Percentiles rank a stretch among this genome's conserved stretches.
These are phyloP conservation scores for Meleagris gallopavo DNA, from an alignment of 2,113 vertebrate genomes.

Conservation along the genomic window DNA sequence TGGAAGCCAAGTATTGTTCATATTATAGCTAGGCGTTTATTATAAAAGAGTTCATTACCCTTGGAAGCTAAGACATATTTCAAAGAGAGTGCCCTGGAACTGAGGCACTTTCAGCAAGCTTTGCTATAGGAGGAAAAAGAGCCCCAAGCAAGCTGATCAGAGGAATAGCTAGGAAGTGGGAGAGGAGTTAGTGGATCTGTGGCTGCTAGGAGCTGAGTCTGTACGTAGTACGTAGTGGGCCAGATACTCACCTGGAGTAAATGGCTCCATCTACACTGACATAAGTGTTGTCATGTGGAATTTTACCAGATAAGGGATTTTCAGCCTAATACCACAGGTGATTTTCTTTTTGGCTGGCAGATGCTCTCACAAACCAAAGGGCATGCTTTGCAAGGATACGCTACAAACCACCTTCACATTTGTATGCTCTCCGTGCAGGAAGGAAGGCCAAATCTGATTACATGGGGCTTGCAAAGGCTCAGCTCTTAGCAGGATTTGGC, in stretches of 20 bases:
- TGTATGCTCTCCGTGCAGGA: not conserved
- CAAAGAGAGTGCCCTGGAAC: conserved; percentile 63
- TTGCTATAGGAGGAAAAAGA: conserved; percentile 41
- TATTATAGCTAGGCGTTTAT: conserved; percentile 77
- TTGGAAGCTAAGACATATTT: conserved; percentile 76
- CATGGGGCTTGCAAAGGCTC: not conserved
- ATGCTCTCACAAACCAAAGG: conserved; percentile 6
- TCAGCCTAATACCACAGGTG: conserved; percentile 39
- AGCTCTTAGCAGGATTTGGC: not conserved
- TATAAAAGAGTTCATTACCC: conserved; percentile 83
- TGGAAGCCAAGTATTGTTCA: conserved; percentile 77
- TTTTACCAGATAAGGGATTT: not conserved
- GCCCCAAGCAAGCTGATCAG: conserved; percentile 42
- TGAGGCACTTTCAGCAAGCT: conserved; percentile 58
- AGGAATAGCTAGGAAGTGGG: conserved; percentile 56
- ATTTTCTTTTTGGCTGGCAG: not conserved
- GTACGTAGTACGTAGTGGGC: accelerated
- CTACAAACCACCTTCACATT: conserved; percentile 24
- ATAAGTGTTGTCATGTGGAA: not conserved
- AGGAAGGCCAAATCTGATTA: not conserved
- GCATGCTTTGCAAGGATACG: not conserved
- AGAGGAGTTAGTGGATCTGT: conserved; percentile 30
- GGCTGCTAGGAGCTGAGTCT: conserved; percentile 6
- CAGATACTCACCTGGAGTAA: not conserved
- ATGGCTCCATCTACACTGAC: not conserved